Conservation (phyloP, 2,113 vertebrate genomes). For the Isurus oxyrinchus region DNA sequence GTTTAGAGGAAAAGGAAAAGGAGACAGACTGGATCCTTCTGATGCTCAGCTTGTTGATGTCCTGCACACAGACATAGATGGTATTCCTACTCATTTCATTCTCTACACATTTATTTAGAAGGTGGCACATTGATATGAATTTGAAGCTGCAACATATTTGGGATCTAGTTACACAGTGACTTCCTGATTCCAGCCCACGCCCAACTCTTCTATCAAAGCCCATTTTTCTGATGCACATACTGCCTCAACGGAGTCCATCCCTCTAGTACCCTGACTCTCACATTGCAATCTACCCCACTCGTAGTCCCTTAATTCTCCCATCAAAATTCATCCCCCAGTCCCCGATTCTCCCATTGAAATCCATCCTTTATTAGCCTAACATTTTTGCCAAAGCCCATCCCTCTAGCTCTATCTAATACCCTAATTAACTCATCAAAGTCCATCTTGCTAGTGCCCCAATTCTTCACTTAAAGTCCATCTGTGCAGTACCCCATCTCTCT, state of each 20-base stretch:
- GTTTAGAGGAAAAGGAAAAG: constrained; percentile 60
- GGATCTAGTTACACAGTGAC: neutral
- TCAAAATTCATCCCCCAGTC: neutral
- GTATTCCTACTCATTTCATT: constrained; percentile 53
- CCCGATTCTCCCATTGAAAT: neutral
- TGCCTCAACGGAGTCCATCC: neutral
- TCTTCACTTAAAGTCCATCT: neutral
- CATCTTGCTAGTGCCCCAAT: neutral
- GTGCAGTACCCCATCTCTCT: neutral
- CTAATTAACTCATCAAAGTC: neutral
- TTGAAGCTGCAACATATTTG: neutral
- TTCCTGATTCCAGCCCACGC: neutral
- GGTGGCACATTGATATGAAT: neutral
- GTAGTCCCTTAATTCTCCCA: neutral
- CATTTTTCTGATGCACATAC: neutral
- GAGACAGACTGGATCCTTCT: constrained; percentile 64
- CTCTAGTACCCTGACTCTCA: neutral
- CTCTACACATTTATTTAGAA: neutral
- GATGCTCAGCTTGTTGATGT: constrained; percentile 91
- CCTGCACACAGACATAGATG: constrained; percentile 79
- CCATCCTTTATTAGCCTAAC: neutral
- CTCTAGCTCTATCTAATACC: too few relatives aligned
- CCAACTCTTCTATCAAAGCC: neutral
- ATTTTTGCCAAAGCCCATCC: too few relatives aligned
- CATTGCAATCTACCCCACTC: neutral